Evolutionary conservation across 1,140 invertebrate species (phyloP), one percentile per base, ranked within the genome.

Genomic region (Drosophila albomicans): DNA sequence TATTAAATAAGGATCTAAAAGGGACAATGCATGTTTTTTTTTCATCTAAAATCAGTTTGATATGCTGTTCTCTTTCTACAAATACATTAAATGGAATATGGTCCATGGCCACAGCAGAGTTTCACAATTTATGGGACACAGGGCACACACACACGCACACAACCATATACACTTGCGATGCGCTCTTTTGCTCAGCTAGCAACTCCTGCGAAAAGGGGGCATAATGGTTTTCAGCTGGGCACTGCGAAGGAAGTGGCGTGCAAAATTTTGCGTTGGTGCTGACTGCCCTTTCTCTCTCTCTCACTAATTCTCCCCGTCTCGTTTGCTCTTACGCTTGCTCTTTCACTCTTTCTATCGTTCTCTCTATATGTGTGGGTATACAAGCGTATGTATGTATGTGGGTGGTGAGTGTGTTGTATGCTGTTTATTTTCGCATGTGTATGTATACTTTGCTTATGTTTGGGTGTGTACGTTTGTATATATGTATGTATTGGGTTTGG

Each of bases 61-160:
- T 78, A 85, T 66, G 62, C 57, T 78, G 16, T 65, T 70, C 67
- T 89, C 74, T 68, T 78, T 80, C 63, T 56, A 82, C 35, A 38
- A 38, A 38, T 38, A 38, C 70, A 75, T 81, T 76, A 85, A 85
- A 75, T 85, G 86, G 75, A 88, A 88, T 89, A 88, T 89, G 86
- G 85, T 88, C 85, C 85, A 88, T 88, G 85, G 85, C 85, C 85
- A 88, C 71, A 77, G 75, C 64, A 89, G 81, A 89, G 84, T 84
- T 72, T 89, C 75, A 81, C 56, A 88, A 85, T 88, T 88, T 85
- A 88, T 88, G 86, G 85, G 84, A 89, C 84, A 87, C 82, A 63
- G 80, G 85, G 74, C 86, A 85, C 84, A 88, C 56, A 62, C 41
- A 74, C 46, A 78, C 49, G 74, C 86, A 85, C 85, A 88, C 56